Conservation (phyloP, 2,797 vertebrate genomes). For the Thaleichthys pacificus region DNA sequence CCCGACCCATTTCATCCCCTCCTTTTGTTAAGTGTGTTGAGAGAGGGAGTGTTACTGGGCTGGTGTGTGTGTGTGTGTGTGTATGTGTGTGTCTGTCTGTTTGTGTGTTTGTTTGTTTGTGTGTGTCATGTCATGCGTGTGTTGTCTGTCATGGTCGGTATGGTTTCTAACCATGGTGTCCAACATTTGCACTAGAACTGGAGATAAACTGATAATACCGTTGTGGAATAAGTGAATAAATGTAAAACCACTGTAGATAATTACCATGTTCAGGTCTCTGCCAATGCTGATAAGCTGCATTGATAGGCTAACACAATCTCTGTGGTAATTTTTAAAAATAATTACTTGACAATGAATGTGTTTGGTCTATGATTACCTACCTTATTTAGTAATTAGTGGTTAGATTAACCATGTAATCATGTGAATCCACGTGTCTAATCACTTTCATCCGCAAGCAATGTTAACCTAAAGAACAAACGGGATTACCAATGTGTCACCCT, state of each 20-base stretch:
- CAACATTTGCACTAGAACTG: too few relatives aligned
- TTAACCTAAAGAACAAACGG: not conserved
- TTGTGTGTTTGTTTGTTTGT: not conserved
- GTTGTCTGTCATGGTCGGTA: not conserved
- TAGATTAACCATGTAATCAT: constrained; percentile 51
- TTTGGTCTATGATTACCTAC: constrained; percentile 49
- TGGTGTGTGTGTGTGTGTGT: not conserved
- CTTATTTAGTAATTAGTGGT: constrained; percentile 37
- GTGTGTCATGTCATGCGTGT: not conserved
- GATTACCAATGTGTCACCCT: too few relatives aligned
- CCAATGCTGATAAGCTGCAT: too few relatives aligned
- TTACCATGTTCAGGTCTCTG: too few relatives aligned
- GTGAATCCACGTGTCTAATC: constrained; percentile 14
- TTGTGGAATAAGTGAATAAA: too few relatives aligned
- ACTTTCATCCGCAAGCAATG: constrained; percentile 42
- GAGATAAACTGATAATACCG: too few relatives aligned
- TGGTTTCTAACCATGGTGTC: too few relatives aligned
- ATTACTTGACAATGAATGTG: constrained; percentile 48
- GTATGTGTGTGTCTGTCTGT: not conserved
- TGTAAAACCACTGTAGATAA: too few relatives aligned
- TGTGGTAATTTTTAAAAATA: constrained; percentile 37
- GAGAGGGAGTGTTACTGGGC: not conserved
- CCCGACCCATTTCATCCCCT: constrained; percentile 7
- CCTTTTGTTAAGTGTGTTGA: constrained; percentile 1
- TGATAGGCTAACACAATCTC: constrained; percentile 5